Evolutionary conservation across 2,113 vertebrate species (phyloP).

Genomic region (Eulacestoma nigropectus): DNA sequence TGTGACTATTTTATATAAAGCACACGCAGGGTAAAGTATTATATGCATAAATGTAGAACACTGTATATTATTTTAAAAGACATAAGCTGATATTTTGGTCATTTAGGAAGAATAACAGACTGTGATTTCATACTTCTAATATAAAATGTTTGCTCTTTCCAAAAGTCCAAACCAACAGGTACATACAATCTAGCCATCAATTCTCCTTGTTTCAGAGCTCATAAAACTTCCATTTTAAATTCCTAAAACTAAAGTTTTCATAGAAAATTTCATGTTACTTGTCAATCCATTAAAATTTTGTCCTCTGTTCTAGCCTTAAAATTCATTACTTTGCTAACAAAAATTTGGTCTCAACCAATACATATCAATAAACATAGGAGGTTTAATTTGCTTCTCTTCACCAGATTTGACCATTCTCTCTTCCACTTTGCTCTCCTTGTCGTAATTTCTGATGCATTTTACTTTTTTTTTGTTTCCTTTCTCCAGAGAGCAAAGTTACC

Average conservation of each 20-base stretch:
- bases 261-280: background rate
- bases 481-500: background rate
- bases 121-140: background rate
- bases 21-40: background rate
- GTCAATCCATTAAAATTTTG: conserved; percentile 4
- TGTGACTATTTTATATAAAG: background rate
- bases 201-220: background rate
- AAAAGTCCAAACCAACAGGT: background rate
- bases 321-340: background rate
- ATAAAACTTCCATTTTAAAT: conserved; percentile 6
- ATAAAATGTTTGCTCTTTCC: conserved; percentile 6
- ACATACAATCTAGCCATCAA: background rate
- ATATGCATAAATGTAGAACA: background rate
- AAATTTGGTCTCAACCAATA: background rate
- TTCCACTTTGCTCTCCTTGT: background rate
- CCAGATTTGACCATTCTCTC: background rate
- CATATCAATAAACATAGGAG: background rate
- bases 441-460: background rate
- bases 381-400: background rate
- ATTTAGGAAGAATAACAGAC: background rate
- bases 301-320: background rate
- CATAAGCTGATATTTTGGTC: conserved; percentile 20
- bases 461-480: background rate
- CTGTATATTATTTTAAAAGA: background rate
- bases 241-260: background rate